Percentiles rank a stretch among this genome's conserved stretches.
Conservation (phyloP, 1,140 invertebrate genomes). For the Drosophila ficusphila region DNA sequence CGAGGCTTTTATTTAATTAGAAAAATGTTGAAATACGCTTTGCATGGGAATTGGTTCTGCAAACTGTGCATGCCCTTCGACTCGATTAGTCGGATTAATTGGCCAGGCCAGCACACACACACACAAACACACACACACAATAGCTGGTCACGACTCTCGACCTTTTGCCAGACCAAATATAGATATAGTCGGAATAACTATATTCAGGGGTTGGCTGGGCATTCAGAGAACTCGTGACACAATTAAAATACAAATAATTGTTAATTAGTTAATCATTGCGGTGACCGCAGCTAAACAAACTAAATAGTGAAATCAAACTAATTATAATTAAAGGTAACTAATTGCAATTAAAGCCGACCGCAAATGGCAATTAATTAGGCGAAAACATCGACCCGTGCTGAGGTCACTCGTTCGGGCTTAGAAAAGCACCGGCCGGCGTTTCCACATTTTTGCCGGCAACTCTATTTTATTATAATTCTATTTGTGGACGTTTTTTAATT, state of each 20-base stretch:
- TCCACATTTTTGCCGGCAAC: constrained; percentile 25
- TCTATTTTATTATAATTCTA: constrained; percentile 79
- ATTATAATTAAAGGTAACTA: constrained; percentile 73
- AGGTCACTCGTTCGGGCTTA: constrained; percentile 16
- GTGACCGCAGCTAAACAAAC: constrained; percentile 39
- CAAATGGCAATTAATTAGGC: constrained; percentile 74
- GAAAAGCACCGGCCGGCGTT: no score
- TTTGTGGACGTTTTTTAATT: constrained; percentile 78
- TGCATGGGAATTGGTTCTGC: constrained; percentile 24
- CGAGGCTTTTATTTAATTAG: constrained; percentile 49
- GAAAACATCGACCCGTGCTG: constrained; percentile 44
- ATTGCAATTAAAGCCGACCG: constrained; percentile 56
- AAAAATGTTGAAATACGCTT: constrained; percentile 50
- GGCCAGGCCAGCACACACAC: constrained; percentile 24
- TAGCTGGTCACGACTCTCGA: neutral
- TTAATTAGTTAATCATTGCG: constrained; percentile 63
- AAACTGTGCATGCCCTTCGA: constrained; percentile 22
- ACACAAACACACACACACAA: constrained; percentile 6
- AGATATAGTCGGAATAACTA: neutral
- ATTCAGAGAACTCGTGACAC: constrained; percentile 8
- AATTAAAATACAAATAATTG: constrained; percentile 31
- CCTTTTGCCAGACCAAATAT: constrained; percentile 11
- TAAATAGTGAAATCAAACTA: constrained; percentile 61
- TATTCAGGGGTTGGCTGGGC: neutral
- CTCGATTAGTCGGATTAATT: constrained; percentile 46